phyloP scores from a whole-genome alignment of 2,888 invertebrate genomes.

The Galerucella calmariensis region DNA sequence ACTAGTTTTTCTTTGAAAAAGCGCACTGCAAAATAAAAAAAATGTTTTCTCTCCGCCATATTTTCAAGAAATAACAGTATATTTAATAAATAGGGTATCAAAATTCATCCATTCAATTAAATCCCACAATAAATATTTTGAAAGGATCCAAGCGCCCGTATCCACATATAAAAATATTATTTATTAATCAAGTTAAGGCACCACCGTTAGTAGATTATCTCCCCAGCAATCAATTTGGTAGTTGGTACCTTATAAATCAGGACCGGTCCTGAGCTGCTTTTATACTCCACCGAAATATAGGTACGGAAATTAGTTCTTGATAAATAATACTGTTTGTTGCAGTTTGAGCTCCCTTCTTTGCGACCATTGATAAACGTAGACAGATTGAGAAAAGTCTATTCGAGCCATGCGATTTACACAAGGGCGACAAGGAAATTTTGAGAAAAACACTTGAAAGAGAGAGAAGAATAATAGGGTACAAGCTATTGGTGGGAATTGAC shows the following conservation, averaged over 20 bases:
- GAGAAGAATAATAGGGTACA: too few species aligned
- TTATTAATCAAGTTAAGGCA: constrained; percentile 46
- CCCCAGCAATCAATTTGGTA: constrained; percentile 40
- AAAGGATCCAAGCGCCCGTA: constrained; percentile 38
- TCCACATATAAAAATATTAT: constrained; percentile 42
- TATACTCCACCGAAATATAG: neutral
- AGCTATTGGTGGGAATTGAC: too few species aligned
- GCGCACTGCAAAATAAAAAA: neutral
- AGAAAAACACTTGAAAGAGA: too few species aligned
- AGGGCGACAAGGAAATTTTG: too few species aligned
- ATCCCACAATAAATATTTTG: constrained; percentile 43
- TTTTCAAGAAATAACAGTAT: constrained; percentile 18
- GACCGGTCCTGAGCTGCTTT: constrained; percentile 8
- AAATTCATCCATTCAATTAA: constrained; percentile 47
- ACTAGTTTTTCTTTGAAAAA: too few species aligned
- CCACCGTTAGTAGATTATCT: constrained; percentile 47
- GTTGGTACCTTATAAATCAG: constrained; percentile 15
- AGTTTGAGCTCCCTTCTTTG: too few species aligned
- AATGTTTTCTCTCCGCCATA: neutral
- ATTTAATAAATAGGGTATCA: constrained; percentile 42
- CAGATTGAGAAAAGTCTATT: too few species aligned
- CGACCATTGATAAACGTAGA: too few species aligned
- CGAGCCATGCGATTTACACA: too few species aligned
- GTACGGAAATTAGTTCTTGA: neutral
- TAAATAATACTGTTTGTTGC: too few species aligned